Evolutionary conservation across 1,140 invertebrate species (phyloP).

Genomic region (Pogonus chalceus): DNA sequence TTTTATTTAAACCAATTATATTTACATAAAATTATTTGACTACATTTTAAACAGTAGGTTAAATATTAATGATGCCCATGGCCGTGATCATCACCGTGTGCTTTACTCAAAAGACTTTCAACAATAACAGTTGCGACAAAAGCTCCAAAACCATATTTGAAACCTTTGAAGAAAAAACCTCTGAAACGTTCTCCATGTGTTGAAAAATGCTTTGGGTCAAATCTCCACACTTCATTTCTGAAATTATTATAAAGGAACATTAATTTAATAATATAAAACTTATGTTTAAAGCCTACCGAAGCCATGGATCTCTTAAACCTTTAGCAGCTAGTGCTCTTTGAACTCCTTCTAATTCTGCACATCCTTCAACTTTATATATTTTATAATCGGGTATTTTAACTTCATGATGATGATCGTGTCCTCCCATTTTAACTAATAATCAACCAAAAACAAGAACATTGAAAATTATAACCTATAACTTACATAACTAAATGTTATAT

Average conservation of each 20-base stretch:
- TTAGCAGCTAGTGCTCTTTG: constrained; percentile 50
- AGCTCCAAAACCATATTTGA: constrained; percentile 49
- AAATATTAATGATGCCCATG: constrained; percentile 34
- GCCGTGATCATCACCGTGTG: constrained; percentile 37
- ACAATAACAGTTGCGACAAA: constrained; percentile 50
- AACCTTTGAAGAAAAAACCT: constrained; percentile 44
- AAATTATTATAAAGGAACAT: background rate
- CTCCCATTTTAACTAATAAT: constrained; percentile 44
- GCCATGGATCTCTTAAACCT: constrained; percentile 75
- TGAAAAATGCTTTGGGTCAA: constrained; percentile 41
- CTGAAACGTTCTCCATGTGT: constrained; percentile 29
- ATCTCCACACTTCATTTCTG: constrained; percentile 75
- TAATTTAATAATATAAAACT: background rate
- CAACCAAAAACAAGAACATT: background rate
- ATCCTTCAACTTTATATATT: constrained; percentile 61
- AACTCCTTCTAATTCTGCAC: constrained; percentile 48
- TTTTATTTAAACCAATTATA: constrained; percentile 6
- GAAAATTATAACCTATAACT: background rate
- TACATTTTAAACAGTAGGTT: background rate
- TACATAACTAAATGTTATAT: background rate
- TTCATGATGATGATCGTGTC: constrained; percentile 35
- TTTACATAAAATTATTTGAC: constrained; percentile 1
- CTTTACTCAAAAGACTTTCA: constrained; percentile 40
- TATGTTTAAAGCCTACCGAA: constrained; percentile 42
- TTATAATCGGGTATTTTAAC: constrained; percentile 55